phyloP scores from a whole-genome alignment of 2,888 invertebrate genomes.

The Dynastes tityus region DNA sequence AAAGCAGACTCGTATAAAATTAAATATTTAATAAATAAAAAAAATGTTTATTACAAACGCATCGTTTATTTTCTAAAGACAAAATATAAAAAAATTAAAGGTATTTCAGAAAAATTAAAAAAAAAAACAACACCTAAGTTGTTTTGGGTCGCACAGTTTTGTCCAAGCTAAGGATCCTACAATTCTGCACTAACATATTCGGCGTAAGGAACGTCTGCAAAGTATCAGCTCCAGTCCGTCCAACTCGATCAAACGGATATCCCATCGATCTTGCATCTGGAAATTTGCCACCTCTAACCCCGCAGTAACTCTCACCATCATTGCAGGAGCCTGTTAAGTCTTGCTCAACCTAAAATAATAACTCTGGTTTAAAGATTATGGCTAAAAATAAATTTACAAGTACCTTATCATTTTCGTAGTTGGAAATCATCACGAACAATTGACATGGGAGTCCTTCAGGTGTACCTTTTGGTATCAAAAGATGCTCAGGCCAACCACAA shows the following conservation, averaged over 20 bases:
- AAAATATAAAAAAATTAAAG: too few species aligned
- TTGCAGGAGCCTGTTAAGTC: slow-evolving; percentile 75
- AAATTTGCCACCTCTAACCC: slow-evolving; percentile 82
- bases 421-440: slow-evolving; percentile 85
- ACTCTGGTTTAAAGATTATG: background rate
- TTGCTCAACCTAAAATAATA: slow-evolving; percentile 71
- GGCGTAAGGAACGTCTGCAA: slow-evolving; percentile 80
- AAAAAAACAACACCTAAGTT: background rate
- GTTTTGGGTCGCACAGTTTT: slow-evolving; percentile 68
- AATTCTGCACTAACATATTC: slow-evolving; percentile 81
- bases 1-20: too few species aligned
- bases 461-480: slow-evolving; percentile 83
- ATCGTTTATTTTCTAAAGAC: too few species aligned
- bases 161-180: slow-evolving; percentile 77
- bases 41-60: too few species aligned
- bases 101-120: too few species aligned
- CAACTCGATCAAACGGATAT: slow-evolving; percentile 83
- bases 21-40: too few species aligned
- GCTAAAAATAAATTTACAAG: too few species aligned
- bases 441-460: slow-evolving; percentile 78
- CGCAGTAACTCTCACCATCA: slow-evolving; percentile 86
- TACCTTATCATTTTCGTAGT: slow-evolving; percentile 68
- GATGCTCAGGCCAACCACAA: slow-evolving; percentile 90
- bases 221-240: slow-evolving; percentile 73
- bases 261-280: slow-evolving; percentile 90